Evolutionary conservation across 2,888 invertebrate species (phyloP), one percentile per base, ranked within the genome.

Genomic region (Disparrhopalites patrizii): DNA sequence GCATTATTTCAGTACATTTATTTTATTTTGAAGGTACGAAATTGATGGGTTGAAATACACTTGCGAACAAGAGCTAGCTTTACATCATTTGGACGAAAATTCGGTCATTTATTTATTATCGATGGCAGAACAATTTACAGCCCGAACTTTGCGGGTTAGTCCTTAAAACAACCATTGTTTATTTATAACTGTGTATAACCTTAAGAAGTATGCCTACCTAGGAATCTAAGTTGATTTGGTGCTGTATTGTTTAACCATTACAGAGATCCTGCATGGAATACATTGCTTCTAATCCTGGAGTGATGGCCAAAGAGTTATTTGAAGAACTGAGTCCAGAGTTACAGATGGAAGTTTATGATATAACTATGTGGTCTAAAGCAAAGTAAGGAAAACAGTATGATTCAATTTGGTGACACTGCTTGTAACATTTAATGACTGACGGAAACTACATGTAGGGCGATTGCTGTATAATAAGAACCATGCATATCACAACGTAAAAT

Each of bases 61-160:
- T 25, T 86, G 86, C 78, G 87, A 87, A 78, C 82, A 83, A 70
- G 82, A 83, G 10, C 78, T 87, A 36, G 83, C 84, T 72, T 78
- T 81, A 7, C 65, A 69, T 27, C 82, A 84, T 75, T 82, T 87
- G 62, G 85, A 86, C 77, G 83, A 83, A 65, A 86, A 86, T 62
- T 84, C 84, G 3, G 85, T 84, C 1, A 80, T 87, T 54, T 86
- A 85, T 77, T 82, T 86, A 57, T 79, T 87, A 55, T 84, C 84
- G 70, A 82, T 87, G 76, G 85, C 86, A 2, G 87, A 87, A 78
- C 86, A 86, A 72, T 86, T 85, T 76, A 84, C 84, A 78, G 85
- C 86, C 18, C 79, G 79, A 68, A 78, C 80, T 63, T 78, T 85
- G 66, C 81, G 82, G 80, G 85, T 85, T 77, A 76, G 78, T 27